Evolutionary conservation across 2,888 invertebrate species (phyloP).

Genomic region (Blera fallax): DNA sequence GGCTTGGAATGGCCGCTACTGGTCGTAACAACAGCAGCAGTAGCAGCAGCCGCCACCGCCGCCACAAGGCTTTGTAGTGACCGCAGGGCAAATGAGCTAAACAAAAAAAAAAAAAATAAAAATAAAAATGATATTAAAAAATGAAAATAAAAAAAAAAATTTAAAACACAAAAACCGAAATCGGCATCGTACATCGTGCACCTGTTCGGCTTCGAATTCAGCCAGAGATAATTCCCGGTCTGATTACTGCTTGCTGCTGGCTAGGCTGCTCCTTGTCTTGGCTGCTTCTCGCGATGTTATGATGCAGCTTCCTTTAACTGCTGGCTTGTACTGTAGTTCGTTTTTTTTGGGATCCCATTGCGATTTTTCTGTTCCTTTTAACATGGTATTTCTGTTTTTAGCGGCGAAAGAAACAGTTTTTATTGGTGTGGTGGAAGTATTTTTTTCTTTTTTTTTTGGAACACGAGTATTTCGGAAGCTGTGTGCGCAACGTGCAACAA

Average conservation of each 20-base stretch:
- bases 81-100: constrained; percentile 69
- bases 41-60: constrained; percentile 26
- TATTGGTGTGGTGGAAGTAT: constrained; percentile 8
- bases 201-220: constrained; percentile 63
- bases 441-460: constrained; percentile 4
- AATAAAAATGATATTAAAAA: constrained; percentile 52
- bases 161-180: constrained; percentile 62
- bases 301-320: constrained; percentile 53
- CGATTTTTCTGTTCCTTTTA: constrained; percentile 56
- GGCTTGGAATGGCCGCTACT: constrained; percentile 68
- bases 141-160: constrained; percentile 9
- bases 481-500: constrained; percentile 57
- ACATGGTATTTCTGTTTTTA: constrained; percentile 42
- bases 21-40: constrained; percentile 60
- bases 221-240: constrained; percentile 64
- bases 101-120: constrained; percentile 45
- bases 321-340: constrained; percentile 24
- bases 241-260: constrained; percentile 66
- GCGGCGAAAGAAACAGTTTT: constrained; percentile 31
- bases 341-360: constrained; percentile 46
- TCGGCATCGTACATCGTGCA: constrained; percentile 69
- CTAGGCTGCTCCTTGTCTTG: constrained; percentile 70
- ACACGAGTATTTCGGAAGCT: constrained; percentile 65
- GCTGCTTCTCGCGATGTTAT: constrained; percentile 60
- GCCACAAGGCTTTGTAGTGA: constrained; percentile 70